phyloP scores from a whole-genome alignment of 2,113 vertebrate species.

The Hippocampus mohnikei region DNA sequence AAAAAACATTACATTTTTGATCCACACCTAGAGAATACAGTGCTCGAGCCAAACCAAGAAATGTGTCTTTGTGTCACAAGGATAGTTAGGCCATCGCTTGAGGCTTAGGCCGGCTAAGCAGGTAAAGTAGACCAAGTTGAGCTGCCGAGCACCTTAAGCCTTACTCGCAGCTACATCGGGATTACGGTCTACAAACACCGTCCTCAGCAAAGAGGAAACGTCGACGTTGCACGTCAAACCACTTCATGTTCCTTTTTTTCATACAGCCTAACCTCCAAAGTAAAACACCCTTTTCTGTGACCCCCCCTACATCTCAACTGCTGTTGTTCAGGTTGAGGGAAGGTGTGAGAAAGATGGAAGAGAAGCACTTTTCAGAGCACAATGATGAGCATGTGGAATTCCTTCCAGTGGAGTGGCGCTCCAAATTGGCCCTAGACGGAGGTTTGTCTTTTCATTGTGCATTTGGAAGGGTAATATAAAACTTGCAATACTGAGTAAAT shows the following conservation, averaged over 20 bases:
- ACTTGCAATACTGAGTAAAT: neutral
- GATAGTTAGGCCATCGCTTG: slow-evolving; percentile 11
- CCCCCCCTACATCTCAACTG: neutral
- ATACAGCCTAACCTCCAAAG: neutral
- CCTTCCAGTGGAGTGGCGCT: slow-evolving; percentile 95
- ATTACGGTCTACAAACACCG: slow-evolving; percentile 41
- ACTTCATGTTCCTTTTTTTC: neutral
- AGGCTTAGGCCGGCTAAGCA: slow-evolving; percentile 61
- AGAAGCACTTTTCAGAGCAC: slow-evolving; percentile 89
- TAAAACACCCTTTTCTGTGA: neutral
- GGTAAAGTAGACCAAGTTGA: slow-evolving; percentile 61
- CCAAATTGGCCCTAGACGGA: slow-evolving; percentile 92
- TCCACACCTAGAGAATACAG: neutral
- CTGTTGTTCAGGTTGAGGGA: slow-evolving; percentile 84
- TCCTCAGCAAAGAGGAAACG: slow-evolving; percentile 33
- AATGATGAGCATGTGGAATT: slow-evolving; percentile 90
- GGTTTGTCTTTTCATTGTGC: slow-evolving; percentile 56
- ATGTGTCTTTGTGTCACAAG: slow-evolving; percentile 35
- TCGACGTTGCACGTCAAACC: slow-evolving; percentile 23
- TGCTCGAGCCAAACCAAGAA: neutral
- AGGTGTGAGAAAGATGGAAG: slow-evolving; percentile 92
- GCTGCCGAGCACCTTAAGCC: slow-evolving; percentile 44
- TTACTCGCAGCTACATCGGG: slow-evolving; percentile 29
- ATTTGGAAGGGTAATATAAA: neutral
- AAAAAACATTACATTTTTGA: too few species aligned